Conservation (phyloP, 2,888 invertebrate species). For the Arrhopalites spinosus region DNA sequence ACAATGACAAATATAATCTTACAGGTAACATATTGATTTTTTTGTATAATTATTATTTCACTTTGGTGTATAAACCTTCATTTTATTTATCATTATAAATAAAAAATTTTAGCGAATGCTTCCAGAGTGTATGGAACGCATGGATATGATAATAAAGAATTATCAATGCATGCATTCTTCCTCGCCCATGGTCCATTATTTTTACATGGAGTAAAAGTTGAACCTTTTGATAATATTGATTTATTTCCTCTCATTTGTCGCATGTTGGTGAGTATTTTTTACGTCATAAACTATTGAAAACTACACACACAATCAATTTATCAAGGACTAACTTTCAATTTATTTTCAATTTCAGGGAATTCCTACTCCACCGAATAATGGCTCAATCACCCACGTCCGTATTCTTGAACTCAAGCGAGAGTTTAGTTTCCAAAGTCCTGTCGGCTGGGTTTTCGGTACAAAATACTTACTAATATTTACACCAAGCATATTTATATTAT, state of each 20-base stretch:
- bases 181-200: constrained; percentile 72
- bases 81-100: too few relatives aligned
- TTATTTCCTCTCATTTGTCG: constrained; percentile 69
- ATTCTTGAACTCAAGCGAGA: constrained; percentile 6
- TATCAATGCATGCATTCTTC: constrained; percentile 72
- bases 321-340: too few relatives aligned
- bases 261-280: constrained; percentile 62
- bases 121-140: constrained; percentile 67
- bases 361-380: constrained; percentile 63
- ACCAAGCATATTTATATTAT: background rate
- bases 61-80: background rate
- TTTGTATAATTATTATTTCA: background rate
- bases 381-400: constrained; percentile 58
- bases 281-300: background rate
- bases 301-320: background rate
- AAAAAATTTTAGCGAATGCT: constrained; percentile 61
- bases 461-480: background rate
- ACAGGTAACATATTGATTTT: constrained; percentile 61
- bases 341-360: constrained; percentile 57
- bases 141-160: constrained; percentile 69
- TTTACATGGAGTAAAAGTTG: constrained; percentile 56
- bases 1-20: constrained; percentile 61
- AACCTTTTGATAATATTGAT: constrained; percentile 69
- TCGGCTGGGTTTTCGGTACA: constrained; percentile 53
- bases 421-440: constrained; percentile 41